Evolutionary conservation across 2,888 invertebrate genomes (phyloP), one percentile per base, ranked within the genome.

Genomic region (Dicyrtomina minuta): DNA sequence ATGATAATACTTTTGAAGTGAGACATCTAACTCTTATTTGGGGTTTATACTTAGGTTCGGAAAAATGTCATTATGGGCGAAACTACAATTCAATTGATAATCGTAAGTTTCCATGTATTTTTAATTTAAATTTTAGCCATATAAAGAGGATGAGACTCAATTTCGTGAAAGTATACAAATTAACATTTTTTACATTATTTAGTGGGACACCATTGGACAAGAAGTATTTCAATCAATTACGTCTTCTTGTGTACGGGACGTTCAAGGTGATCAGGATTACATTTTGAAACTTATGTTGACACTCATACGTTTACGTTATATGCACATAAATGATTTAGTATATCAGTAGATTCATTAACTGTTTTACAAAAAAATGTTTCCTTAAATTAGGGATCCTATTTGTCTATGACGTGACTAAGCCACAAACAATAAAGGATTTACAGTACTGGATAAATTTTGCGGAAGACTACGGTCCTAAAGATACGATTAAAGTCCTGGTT

Each of bases 141-240:
- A 13, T 56, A 56, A 24, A 56, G 8, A 26, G 13, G 8, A n/a
- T 56, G 55, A 20, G 55, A 24, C 55, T 6, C 26, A n/a, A 46
- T 46, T n/a, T 17, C 4, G 3, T 46, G 46, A 46, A n/a, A 12
- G 20, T n/a, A 46, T 6, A 6, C 20, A 46, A 46, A 4, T 13
- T 46, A 26, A 46, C 5, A 61, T 46, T 15, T 2, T 44, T 26
- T 41, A 22, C 1, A 55, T 13, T 26, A n/a, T 43, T 24, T 65
- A 74, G 75, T 76, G 76, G 76, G 76, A 76, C 43, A 76, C 76
- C 8, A 71, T 74, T 20, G 75, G 77, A 13, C 77, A 77, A 53
- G 77, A 76, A 59, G 68, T 69, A 33, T 77, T 75, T 51, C 64
- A 75, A 6, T 75, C 76, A 20, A 75, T 77, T 24, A 75, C 76